phyloP scores from a whole-genome alignment of 2,113 vertebrate genomes.

The Ciconia boyciana region DNA sequence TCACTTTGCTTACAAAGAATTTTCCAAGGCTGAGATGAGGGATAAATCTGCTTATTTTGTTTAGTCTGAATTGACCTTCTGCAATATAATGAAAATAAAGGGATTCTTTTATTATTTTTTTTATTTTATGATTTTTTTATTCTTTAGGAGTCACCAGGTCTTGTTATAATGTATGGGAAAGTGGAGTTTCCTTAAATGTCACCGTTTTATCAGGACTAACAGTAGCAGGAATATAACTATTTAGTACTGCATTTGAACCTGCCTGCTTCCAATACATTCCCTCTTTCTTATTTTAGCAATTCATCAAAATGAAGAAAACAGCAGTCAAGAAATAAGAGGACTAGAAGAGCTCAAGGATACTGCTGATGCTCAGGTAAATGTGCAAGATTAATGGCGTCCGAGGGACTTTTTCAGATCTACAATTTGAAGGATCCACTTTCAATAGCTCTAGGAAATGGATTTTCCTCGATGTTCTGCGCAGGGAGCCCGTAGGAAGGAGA shows the following conservation, averaged over 20 bases:
- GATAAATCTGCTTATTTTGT: background rate
- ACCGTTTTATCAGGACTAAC: background rate
- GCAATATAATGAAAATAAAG: background rate
- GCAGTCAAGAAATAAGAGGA: slow-evolving; percentile 23
- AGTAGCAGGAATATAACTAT: background rate
- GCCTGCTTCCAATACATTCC: background rate
- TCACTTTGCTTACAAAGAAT: background rate
- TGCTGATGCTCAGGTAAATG: slow-evolving; percentile 66
- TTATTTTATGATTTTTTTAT: background rate
- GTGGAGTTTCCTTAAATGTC: background rate
- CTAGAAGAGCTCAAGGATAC: slow-evolving; percentile 48
- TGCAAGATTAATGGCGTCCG: background rate
- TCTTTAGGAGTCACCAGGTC: background rate
- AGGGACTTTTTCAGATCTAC: background rate
- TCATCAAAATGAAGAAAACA: slow-evolving; percentile 69
- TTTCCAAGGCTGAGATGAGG: background rate
- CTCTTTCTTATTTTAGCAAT: slow-evolving; percentile 54
- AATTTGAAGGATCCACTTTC: background rate
- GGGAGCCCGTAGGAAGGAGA: background rate
- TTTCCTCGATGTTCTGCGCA: background rate
- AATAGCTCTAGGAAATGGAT: background rate
- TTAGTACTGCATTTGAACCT: background rate
- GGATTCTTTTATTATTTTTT: background rate
- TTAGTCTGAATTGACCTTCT: background rate
- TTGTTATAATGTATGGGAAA: background rate